Evolutionary conservation across 1,140 invertebrate genomes (phyloP), one percentile per base, ranked within the genome.

Genomic region (Colletes gigas): DNA sequence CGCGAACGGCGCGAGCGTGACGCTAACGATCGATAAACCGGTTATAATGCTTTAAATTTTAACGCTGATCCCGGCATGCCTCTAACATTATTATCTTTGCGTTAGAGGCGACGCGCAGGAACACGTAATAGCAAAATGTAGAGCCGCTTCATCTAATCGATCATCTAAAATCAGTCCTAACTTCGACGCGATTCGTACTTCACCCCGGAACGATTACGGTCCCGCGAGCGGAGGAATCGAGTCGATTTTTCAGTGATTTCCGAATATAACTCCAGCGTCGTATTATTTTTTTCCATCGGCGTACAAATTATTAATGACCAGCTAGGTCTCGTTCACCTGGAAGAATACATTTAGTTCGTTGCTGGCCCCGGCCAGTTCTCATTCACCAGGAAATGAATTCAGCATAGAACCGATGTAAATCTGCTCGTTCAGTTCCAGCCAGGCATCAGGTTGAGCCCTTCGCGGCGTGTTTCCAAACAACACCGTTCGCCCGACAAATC

Each of bases 31-130:
- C 84, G 83, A 85, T 85, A 85, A 82, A 75, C 69, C 67, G 75
- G 68, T 85, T 74, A 78, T 76, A 81, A 85, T 70, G 78, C 50
- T 72, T 60, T 55, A 76, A 81, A 85, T 81, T 84, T 85, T 85
- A 72, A 44, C 80, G 73, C 54, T 69, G 80, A 85, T 85, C 80
- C 65, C 17, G 72, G 52, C 68, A 65, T 60, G 69, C 59, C 67
- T 73, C 74, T 84, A 85, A 81, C 72, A 30, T 82, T 80, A 80
- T 80, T 78, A 78, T 78, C 71, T 4, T 7, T 41, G 57, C 9
- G 60, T 57, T 55, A 54, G 50, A 5, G 19, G 21, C 21, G 55
- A 71, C 57, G 66, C 47, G 21, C 50, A 44, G 3, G 30, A 47
- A 59, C 76, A 60, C 67, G 54, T 73, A 59, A 52, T 59, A 67